Percentiles rank a stretch among this genome's conserved stretches.
Conservation (phyloP, 2,888 invertebrate species). For the Thecophora atra region DNA sequence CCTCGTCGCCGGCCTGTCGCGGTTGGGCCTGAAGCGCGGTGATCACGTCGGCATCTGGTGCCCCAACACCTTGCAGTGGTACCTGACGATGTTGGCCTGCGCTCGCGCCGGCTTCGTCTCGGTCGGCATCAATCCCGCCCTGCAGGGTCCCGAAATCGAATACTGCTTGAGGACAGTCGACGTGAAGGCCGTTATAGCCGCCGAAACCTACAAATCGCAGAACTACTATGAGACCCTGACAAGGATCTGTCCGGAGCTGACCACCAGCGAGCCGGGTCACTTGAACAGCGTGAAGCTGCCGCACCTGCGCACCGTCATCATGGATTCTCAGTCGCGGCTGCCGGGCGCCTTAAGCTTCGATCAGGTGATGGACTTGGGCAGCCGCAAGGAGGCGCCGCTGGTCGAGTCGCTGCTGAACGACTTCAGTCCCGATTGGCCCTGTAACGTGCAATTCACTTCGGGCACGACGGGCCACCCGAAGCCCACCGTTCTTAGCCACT, state of each 20-base stretch:
- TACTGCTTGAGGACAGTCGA: constrained; percentile 78
- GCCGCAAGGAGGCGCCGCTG: constrained; percentile 44
- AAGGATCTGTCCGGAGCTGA: constrained; percentile 71
- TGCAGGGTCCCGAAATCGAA: constrained; percentile 74
- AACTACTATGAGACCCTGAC: constrained; percentile 75
- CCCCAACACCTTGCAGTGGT: constrained; percentile 82
- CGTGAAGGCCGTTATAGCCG: constrained; percentile 74
- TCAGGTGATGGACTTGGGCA: constrained; percentile 63
- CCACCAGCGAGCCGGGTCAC: constrained; percentile 64
- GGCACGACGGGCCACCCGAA: constrained; percentile 83
- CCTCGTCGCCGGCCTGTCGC: constrained; percentile 77
- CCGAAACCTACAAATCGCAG: constrained; percentile 72
- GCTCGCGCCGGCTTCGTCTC: constrained; percentile 77
- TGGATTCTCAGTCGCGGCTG: constrained; percentile 66
- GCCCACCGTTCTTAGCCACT: constrained; percentile 77
- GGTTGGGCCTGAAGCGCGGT: constrained; percentile 75
- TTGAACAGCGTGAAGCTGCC: constrained; percentile 67
- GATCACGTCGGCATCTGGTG: constrained; percentile 84
- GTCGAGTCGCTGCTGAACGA: constrained; percentile 65
- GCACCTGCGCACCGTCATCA: constrained; percentile 70
- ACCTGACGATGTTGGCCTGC: constrained; percentile 75
- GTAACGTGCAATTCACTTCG: constrained; percentile 86
- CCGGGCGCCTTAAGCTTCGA: constrained; percentile 65
- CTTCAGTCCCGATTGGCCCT: constrained; percentile 74
- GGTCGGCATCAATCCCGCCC: constrained; percentile 82